Evolutionary conservation across 1,140 invertebrate genomes (phyloP).

Genomic region (Colletes latitarsis): DNA sequence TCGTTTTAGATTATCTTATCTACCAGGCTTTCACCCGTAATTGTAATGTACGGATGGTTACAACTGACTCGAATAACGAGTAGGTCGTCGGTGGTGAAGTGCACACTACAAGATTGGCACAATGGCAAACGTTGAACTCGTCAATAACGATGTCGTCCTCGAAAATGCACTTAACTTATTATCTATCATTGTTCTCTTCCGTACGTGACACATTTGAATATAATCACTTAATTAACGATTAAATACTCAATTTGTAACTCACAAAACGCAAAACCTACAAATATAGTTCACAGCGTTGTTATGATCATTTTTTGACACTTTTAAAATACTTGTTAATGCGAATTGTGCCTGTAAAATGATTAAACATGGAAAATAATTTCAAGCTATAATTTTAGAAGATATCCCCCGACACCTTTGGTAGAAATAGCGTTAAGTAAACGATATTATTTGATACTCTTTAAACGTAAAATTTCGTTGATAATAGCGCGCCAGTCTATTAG

Average conservation of each 20-base stretch:
- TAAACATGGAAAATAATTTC: too few species aligned
- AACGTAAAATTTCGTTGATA: neutral
- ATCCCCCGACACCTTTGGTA: too few species aligned
- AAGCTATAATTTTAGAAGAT: too few species aligned
- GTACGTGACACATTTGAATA: neutral
- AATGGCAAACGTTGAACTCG: neutral
- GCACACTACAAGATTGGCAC: neutral
- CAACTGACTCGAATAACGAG: constrained; percentile 1
- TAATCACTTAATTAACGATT: neutral
- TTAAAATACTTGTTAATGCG: too few species aligned
- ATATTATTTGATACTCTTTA: too few species aligned
- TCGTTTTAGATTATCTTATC: neutral
- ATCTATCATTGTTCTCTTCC: neutral
- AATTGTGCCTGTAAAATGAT: too few species aligned
- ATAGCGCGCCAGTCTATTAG: neutral
- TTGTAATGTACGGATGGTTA: neutral
- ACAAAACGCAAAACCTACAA: too few species aligned
- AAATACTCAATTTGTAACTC: too few species aligned
- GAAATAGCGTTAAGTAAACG: too few species aligned
- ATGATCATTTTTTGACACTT: too few species aligned
- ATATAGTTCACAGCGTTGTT: too few species aligned
- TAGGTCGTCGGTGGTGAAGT: neutral
- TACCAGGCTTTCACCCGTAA: neutral
- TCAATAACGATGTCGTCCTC: neutral
- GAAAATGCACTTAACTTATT: neutral